Conservation (phyloP, 2,113 vertebrate species). For the Periophthalmodon schlosseri region DNA sequence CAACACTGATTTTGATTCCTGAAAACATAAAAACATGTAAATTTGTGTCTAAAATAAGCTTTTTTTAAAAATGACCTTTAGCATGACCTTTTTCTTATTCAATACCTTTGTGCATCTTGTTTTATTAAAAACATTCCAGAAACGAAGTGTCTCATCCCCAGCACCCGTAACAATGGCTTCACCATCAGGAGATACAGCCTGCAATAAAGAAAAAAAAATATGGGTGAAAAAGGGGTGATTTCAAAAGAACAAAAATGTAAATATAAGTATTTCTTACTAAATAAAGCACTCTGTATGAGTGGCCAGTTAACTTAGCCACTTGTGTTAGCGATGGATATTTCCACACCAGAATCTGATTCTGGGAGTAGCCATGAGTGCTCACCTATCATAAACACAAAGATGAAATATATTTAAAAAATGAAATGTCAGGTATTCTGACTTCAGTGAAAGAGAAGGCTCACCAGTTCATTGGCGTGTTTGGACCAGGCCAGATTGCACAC, state of each 20-base stretch:
- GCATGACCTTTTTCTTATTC: no score
- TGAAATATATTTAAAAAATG: background rate
- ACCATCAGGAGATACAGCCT: conserved; percentile 83
- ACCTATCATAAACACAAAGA: conserved; percentile 64
- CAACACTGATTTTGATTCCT: conserved; percentile 84
- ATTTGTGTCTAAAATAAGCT: background rate
- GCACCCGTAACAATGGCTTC: conserved; percentile 84
- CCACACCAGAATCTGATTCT: conserved; percentile 85
- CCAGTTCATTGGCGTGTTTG: conserved; percentile 83
- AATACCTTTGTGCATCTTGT: conserved; percentile 83
- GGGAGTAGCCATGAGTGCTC: conserved; percentile 84
- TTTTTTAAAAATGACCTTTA: background rate
- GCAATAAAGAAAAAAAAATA: background rate
- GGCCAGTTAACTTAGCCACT: conserved; percentile 82
- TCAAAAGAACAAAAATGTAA: background rate
- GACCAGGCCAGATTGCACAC: conserved; percentile 85
- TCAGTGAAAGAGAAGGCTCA: conserved; percentile 19
- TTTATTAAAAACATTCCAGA: conserved; percentile 86
- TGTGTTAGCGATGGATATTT: conserved; percentile 81
- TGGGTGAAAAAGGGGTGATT: background rate
- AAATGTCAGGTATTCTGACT: background rate
- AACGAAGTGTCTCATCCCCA: conserved; percentile 82
- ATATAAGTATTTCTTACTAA: conserved; percentile 66
- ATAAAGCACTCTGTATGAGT: conserved; percentile 82
- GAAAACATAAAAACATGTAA: conserved; percentile 7